These are phyloP conservation scores for Marcusenius ussheri DNA, from an alignment of 2,113 vertebrate genomes.

Conservation along the genomic window DNA sequence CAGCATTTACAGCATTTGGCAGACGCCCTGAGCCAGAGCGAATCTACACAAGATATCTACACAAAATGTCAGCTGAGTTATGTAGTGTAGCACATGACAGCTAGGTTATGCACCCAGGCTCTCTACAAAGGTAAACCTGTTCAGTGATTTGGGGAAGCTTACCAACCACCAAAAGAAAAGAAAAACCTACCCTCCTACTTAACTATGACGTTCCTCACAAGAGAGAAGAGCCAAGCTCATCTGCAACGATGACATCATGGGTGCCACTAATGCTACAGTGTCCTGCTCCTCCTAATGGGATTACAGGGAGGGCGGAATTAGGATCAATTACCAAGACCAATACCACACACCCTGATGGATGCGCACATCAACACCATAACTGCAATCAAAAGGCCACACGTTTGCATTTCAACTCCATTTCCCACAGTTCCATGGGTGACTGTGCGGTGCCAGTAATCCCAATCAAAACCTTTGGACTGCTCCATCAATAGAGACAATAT, in stretches of 20 bases:
- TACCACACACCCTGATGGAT: background rate
- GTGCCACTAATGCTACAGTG: background rate
- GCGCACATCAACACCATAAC: background rate
- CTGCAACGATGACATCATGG: background rate
- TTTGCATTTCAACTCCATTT: background rate
- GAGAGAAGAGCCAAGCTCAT: background rate
- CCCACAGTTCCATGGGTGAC: background rate
- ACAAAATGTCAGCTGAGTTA: background rate
- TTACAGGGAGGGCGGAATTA: background rate
- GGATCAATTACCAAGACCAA: constrained; percentile 5
- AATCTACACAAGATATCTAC: background rate
- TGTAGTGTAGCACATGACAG: background rate
- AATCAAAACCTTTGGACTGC: background rate
- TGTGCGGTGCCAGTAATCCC: background rate
- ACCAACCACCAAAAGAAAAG: background rate
- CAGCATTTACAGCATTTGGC: too few relatives aligned
- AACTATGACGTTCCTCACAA: background rate
- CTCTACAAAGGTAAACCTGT: background rate
- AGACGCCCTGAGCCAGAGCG: too few relatives aligned
- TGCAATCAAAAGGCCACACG: background rate
- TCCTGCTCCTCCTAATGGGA: background rate
- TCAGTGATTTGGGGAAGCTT: background rate
- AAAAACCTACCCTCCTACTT: background rate
- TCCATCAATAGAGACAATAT: background rate
- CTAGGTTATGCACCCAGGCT: background rate